Evolutionary conservation across 2,113 vertebrate genomes (phyloP), one percentile per base, ranked within the genome.

Genomic region (Lanius collurio): DNA sequence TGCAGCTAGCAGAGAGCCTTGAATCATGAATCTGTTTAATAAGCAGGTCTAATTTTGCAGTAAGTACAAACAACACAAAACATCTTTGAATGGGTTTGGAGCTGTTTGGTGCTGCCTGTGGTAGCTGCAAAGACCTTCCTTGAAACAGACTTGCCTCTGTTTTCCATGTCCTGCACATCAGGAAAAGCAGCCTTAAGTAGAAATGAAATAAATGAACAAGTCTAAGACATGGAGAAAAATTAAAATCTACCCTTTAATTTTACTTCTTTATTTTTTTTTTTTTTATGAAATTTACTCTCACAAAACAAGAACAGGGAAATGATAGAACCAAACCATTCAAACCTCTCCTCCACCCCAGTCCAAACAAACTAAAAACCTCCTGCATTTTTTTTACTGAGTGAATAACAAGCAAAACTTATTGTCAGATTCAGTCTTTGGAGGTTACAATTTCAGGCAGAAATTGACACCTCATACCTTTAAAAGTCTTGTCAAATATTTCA

Each of bases 1-100:
- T 52, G n/a, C 47, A 67, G 55, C 31, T 88, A 49, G 33, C 60
- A 62, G 44, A 86, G 44, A 53, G 44, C 76, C 60, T 49, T 23
- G 82, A 82, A 52, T 82, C 37, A 39, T 56, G 82, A 39, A 52
- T 92, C 74, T 76, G 91, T 47, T 71, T 83, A 91, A 94, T 84
- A 89, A 84, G 62, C n/a, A 87, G 77, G 41, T 75, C 69, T 91
- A 73, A 94, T 95, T 89, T 37, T 75, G 10, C 77, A 87, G 26
- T 27, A 82, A 87, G 41, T 19, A 60, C 62, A 79, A 68, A 64
- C 47, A 73, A 52, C 60, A 93, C 22, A 70, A 90, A 92, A 21
- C 11, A 28, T 41, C 14, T 55, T n/a, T 59, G 68, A 50, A 70
- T 10, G 69, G 28, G 13, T 71, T 76, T 90, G 46, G 21, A 74